phyloP scores from a whole-genome alignment of 2,797 vertebrate genomes.

The Arnoldichthys spilopterus region DNA sequence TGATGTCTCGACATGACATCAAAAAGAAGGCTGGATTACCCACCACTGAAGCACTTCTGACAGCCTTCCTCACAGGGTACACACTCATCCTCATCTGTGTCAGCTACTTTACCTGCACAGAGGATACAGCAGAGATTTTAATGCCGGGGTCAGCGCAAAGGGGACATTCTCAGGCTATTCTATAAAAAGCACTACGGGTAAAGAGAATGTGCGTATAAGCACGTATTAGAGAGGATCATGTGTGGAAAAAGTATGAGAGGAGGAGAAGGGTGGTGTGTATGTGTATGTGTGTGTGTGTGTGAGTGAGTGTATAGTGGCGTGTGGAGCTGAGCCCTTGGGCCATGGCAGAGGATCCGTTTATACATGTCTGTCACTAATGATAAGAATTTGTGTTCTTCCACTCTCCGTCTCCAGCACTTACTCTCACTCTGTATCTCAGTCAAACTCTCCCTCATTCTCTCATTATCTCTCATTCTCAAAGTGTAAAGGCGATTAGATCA shows the following conservation, averaged over 20 bases:
- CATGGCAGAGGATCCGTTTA: slow-evolving; percentile 47
- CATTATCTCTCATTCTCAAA: slow-evolving; percentile 34
- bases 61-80: slow-evolving; percentile 87
- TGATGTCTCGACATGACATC: neutral
- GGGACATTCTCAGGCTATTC: neutral
- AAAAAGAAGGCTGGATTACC: slow-evolving; percentile 58
- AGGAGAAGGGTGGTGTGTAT: neutral
- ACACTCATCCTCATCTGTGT: slow-evolving; percentile 76
- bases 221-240: slow-evolving; percentile 3
- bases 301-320: slow-evolving; percentile 31
- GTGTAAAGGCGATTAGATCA: slow-evolving; percentile 41
- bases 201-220: slow-evolving; percentile 1
- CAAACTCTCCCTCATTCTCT: slow-evolving; percentile 40
- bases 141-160: neutral
- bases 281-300: slow-evolving; percentile 34
- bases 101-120: slow-evolving; percentile 77
- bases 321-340: slow-evolving; percentile 35
- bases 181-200: neutral
- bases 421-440: slow-evolving; percentile 42
- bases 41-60: slow-evolving; percentile 82
- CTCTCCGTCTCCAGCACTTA: slow-evolving; percentile 38
- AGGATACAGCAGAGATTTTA: slow-evolving; percentile 28
- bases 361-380: slow-evolving; percentile 63
- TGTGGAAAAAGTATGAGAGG: neutral
- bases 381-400: slow-evolving; percentile 62